Evolutionary conservation across 2,113 vertebrate species (phyloP).

Genomic region (Anser cygnoides): DNA sequence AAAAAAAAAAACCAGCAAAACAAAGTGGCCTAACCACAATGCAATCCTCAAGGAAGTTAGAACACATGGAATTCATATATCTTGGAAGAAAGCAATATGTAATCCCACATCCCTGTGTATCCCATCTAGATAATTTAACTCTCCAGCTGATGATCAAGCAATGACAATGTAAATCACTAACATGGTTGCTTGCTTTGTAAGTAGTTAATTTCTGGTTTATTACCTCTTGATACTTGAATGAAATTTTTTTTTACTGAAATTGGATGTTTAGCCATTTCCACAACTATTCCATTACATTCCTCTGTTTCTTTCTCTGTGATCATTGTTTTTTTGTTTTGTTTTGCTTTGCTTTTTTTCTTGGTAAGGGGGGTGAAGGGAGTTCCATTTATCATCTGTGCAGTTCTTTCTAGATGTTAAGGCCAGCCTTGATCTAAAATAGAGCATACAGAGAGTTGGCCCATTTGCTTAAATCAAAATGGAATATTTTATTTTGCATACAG

Average conservation of each 20-base stretch:
- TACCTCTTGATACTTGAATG: background rate
- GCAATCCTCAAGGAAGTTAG: slow-evolving; percentile 4
- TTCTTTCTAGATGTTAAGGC: background rate
- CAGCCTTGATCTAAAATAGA: background rate
- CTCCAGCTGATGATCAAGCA: background rate
- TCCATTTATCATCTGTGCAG: background rate
- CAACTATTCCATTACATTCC: background rate
- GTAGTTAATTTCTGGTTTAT: background rate
- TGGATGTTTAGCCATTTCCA: background rate
- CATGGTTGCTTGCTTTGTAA: background rate
- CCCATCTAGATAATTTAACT: background rate
- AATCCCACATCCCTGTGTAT: background rate
- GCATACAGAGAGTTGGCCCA: background rate
- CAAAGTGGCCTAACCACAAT: background rate
- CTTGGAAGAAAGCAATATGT: background rate
- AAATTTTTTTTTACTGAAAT: background rate
- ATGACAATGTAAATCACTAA: background rate
- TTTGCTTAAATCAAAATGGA: background rate
- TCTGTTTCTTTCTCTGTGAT: background rate
- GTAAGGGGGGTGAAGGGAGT: no score
- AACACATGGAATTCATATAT: slow-evolving; percentile 9
- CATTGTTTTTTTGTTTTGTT: background rate
- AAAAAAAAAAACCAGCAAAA: no score
- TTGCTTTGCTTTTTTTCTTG: background rate
- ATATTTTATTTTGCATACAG: background rate